Percentiles rank a stretch among this genome's conserved stretches.
Conservation (phyloP, 2,113 vertebrate species). For the Leucosticte australis region DNA sequence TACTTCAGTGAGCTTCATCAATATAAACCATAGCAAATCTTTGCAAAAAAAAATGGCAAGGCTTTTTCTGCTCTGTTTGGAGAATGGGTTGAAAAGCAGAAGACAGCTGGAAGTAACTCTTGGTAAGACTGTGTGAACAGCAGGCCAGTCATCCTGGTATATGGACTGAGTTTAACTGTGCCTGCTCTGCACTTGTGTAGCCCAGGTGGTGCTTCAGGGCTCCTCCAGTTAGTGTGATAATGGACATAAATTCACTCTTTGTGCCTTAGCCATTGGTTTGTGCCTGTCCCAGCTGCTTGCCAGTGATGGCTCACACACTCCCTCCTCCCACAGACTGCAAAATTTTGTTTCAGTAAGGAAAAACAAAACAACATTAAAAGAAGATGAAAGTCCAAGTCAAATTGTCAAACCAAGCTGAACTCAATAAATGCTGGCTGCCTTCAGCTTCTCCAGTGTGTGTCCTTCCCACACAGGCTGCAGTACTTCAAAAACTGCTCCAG, state of each 20-base stretch:
- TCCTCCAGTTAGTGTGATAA: not conserved
- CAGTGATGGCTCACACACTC: not conserved
- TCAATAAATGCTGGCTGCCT: not conserved
- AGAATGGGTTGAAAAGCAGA: not conserved
- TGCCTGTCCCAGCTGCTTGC: not conserved
- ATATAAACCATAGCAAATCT: not conserved
- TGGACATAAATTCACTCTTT: not conserved
- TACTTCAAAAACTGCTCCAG: not conserved
- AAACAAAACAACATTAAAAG: not conserved
- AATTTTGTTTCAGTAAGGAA: not conserved
- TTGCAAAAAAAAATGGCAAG: not conserved
- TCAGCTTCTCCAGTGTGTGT: not conserved
- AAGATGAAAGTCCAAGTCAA: not conserved
- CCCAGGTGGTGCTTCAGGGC: not conserved
- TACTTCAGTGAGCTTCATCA: not conserved
- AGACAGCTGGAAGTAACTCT: not conserved
- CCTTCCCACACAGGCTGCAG: not conserved
- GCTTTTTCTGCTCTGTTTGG: not conserved
- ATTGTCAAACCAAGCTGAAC: not conserved
- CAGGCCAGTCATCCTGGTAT: not conserved
- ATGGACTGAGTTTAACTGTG: not conserved
- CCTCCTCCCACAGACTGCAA: not conserved
- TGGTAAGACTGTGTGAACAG: not conserved
- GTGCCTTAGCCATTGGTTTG: not conserved
- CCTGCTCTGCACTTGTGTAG: not conserved